Base-by-base conservation (phyloP, 2,113 vertebrate genomes). In the Trichechus manatus region DNA sequence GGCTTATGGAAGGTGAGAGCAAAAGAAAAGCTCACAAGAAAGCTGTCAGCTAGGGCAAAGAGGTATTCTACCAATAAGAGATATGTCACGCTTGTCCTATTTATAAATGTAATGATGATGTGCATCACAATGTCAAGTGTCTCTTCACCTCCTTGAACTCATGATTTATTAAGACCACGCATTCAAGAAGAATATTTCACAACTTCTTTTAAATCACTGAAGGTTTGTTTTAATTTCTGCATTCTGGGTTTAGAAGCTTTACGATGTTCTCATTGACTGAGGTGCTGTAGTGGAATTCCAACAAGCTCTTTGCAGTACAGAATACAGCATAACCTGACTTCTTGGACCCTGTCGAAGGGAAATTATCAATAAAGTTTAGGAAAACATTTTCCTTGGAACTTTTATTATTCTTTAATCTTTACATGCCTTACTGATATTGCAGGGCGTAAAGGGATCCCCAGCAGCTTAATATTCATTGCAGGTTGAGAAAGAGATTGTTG, bases 321-420 rank as follows among this genome's bases (percentile, higher is more conserved):
- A 94, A 68, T 50, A 17, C 9, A 82, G 1, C 10, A 63, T 31
- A 93, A 75, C 3, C 74, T 36, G 25, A 94, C 22, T 66, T 59
- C 33, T 66, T 81, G 27, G 61, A 50, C 27, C 75, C 39, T 85
- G 5, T 81, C 44, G 42, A 93, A 92, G 27, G 31, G 17, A 63
- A 90, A 31, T 83, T 91, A 91, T 93, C 95, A 78, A 53, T 31
- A 68, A 95, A 92, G 22, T 22, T 95, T 72, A 85, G 22, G 39
- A 72, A 92, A 92, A 91, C 1, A 6, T 80, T 96, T 90, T 77
- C 59, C 22, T 93, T 80, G 9, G 27, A 20, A 9, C 20, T 87
- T 22, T n/a, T 61, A 56, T 80, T 91, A 72, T 36, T 29, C 3
- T 95, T 88, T 80, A 80, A 68, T 72, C 22, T 19, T 89, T 70